Conservation (phyloP, 2,113 vertebrate genomes). For the Centropus unirufus region DNA sequence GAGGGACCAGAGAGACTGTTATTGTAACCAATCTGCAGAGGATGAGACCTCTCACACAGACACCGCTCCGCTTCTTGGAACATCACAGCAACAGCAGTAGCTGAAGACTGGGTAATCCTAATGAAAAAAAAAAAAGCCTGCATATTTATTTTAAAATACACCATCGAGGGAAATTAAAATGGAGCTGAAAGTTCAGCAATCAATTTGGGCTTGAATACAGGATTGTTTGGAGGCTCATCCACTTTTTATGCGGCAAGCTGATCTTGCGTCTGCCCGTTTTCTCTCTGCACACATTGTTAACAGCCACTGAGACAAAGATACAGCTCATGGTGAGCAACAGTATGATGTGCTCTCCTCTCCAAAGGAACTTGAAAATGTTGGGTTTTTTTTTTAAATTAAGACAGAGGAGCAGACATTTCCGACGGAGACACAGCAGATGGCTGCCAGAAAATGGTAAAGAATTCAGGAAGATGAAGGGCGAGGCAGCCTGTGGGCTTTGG, state of each 20-base stretch:
- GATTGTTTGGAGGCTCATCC: constrained; percentile 23
- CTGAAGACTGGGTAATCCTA: neutral
- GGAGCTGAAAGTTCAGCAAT: constrained; percentile 44
- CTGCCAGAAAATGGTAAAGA: constrained; percentile 70
- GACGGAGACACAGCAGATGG: constrained; percentile 49
- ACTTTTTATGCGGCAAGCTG: constrained; percentile 7
- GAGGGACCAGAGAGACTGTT: constrained; percentile 28
- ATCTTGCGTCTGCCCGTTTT: neutral
- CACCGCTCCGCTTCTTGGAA: neutral
- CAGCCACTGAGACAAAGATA: neutral
- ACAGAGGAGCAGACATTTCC: constrained; percentile 64
- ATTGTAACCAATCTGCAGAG: constrained; percentile 21
- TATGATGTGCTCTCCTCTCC: neutral
- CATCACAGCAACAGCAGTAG: neutral
- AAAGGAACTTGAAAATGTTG: neutral
- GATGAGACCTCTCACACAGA: constrained; percentile 22
- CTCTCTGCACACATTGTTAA: neutral
- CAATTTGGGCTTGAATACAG: constrained; percentile 19
- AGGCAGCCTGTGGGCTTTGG: constrained; percentile 67
- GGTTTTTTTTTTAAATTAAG: constrained; percentile 27
- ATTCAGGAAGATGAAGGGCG: constrained; percentile 68
- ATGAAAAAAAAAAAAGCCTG: neutral
- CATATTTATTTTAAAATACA: constrained; percentile 38
- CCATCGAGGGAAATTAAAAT: constrained; percentile 49
- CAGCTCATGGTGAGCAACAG: neutral